Conservation (phyloP, 2,113 vertebrate species). For the Blennius ocellaris region DNA sequence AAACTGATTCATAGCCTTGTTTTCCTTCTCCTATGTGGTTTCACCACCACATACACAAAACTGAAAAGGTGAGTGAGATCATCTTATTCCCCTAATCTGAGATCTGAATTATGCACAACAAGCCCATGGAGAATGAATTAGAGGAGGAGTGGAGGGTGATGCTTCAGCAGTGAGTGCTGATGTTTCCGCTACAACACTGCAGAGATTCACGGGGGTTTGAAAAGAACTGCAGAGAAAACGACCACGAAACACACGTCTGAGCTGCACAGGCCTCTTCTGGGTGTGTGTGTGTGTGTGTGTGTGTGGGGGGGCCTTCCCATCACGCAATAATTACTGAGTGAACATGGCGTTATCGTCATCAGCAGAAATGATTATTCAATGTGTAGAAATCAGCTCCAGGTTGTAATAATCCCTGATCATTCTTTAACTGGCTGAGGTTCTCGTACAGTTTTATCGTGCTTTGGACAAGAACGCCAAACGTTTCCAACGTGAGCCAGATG, state of each 20-base stretch:
- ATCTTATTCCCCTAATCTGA: constrained; percentile 12
- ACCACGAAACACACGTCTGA: background rate
- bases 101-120: constrained; percentile 13
- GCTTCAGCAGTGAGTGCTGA: too few relatives aligned
- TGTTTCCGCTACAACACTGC: too few relatives aligned
- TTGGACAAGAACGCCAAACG: background rate
- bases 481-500: too few relatives aligned
- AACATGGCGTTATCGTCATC: background rate
- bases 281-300: background rate
- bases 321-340: background rate
- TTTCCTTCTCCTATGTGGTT: too few relatives aligned
- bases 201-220: background rate
- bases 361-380: constrained; percentile 1
- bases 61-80: background rate
- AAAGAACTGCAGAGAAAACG: background rate
- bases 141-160: constrained; percentile 5
- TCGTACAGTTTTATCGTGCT: background rate
- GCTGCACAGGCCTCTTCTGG: background rate
- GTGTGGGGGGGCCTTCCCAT: too few relatives aligned
- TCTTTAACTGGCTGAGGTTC: background rate
- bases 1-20: too few relatives aligned
- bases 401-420: background rate
- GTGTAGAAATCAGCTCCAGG: background rate
- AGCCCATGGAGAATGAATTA: constrained; percentile 5
- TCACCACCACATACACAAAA: background rate